These are phyloP conservation scores for Halictus ligatus DNA, from an alignment of 2,888 invertebrate species.

Conservation along the genomic window DNA sequence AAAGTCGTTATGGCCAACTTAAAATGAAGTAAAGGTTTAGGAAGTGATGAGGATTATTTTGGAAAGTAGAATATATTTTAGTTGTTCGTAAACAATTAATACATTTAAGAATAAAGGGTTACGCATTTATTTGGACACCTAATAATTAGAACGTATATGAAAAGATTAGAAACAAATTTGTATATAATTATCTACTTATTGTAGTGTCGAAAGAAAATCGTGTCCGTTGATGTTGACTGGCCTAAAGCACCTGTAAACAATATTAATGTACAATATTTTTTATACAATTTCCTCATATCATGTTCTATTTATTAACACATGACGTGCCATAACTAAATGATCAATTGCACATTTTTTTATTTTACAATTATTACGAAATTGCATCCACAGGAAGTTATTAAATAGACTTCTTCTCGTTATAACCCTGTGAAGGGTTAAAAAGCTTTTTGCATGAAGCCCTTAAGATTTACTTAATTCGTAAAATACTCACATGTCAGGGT, in stretches of 20 bases:
- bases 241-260: neutral
- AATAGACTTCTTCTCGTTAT: no score
- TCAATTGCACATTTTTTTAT: no score
- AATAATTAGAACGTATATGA: neutral
- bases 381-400: no score
- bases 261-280: neutral
- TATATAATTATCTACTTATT: neutral
- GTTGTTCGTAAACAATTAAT: no score
- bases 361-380: no score
- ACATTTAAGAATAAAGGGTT: no score
- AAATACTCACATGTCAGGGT: neutral
- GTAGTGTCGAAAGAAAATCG: neutral
- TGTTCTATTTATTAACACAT: no score
- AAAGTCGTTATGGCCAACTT: no score
- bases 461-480: neutral
- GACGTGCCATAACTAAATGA: no score
- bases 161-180: neutral
- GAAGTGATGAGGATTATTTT: no score
- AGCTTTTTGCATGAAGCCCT: neutral
- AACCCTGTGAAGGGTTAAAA: neutral
- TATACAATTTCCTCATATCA: neutral
- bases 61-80: no score
- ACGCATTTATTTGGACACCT: neutral
- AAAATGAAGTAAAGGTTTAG: no score
- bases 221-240: neutral